Percentiles rank a stretch among this genome's conserved stretches.
Conservation (phyloP, 2,888 invertebrate genomes). For the Zhuqinia jingwanae region DNA sequence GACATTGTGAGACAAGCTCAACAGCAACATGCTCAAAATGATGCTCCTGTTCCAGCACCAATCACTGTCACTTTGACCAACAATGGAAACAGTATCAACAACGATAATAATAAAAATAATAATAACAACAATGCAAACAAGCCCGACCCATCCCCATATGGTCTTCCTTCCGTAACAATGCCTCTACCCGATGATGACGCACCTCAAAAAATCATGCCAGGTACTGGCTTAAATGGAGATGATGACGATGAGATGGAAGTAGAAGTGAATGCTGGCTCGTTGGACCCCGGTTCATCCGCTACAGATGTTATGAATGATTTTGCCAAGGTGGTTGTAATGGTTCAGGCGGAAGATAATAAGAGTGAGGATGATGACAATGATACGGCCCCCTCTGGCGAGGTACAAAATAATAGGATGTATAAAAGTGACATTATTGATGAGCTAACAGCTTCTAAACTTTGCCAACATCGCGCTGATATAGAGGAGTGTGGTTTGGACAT, state of each 20-base stretch:
- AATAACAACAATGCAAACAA: neutral
- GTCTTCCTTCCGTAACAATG: slow-evolving; percentile 49
- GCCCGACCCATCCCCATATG: neutral
- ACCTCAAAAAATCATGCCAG: slow-evolving; percentile 62
- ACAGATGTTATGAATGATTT: slow-evolving; percentile 73
- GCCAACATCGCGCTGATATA: slow-evolving; percentile 71
- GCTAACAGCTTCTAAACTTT: slow-evolving; percentile 69
- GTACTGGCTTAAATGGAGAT: slow-evolving; percentile 70
- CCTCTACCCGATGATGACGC: slow-evolving; percentile 51
- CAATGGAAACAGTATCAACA: neutral
- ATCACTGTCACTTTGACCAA: slow-evolving; percentile 51
- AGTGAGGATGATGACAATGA: slow-evolving; percentile 75
- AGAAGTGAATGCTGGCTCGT: slow-evolving; percentile 52
- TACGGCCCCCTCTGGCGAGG: slow-evolving; percentile 78
- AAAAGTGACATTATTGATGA: slow-evolving; percentile 71
- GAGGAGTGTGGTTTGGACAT: slow-evolving; percentile 73
- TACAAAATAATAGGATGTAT: slow-evolving; percentile 68
- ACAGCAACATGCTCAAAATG: slow-evolving; percentile 73
- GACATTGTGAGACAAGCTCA: slow-evolving; percentile 78
- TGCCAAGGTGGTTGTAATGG: slow-evolving; percentile 74
- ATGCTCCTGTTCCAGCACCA: slow-evolving; percentile 45
- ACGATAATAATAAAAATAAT: neutral
- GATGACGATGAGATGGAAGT: slow-evolving; percentile 76
- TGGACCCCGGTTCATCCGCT: slow-evolving; percentile 67
- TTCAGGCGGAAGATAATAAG: slow-evolving; percentile 61